Evolutionary conservation across 2,113 vertebrate species (phyloP).

Genomic region (Coreoperca whiteheadi): DNA sequence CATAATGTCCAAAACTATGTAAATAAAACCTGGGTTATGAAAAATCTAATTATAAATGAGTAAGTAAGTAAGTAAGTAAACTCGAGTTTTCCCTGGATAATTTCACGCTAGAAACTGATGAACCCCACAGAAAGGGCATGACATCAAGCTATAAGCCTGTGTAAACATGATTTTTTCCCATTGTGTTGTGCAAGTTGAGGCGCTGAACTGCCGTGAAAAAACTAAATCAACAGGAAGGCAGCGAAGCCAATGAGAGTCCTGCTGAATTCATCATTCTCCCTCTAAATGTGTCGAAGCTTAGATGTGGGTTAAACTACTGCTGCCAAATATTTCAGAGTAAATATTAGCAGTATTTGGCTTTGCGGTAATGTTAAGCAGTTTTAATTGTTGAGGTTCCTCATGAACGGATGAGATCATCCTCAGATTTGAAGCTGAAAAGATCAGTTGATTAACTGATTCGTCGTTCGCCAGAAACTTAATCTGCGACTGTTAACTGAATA

Average conservation of each 20-base stretch:
- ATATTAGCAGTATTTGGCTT: not conserved
- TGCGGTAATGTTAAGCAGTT: not conserved
- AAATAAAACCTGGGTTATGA: not conserved
- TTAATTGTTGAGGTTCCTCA: not conserved
- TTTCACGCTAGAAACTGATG: not conserved
- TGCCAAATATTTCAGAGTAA: not conserved
- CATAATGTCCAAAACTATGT: not conserved
- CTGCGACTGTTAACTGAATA: not conserved
- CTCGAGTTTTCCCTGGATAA: too few relatives aligned
- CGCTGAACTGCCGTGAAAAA: not conserved
- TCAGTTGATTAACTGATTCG: too few relatives aligned
- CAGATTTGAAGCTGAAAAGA: not conserved
- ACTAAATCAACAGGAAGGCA: not conserved
- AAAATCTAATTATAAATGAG: not conserved
- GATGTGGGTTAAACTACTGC: not conserved
- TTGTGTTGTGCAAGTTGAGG: too few relatives aligned
- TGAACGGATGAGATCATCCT: not conserved
- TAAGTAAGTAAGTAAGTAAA: too few relatives aligned
- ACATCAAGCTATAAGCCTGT: not conserved
- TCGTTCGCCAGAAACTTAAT: not conserved
- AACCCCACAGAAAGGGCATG: not conserved
- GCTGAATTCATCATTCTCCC: not conserved
- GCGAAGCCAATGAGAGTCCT: slow-evolving; percentile 1
- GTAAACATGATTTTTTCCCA: too few relatives aligned
- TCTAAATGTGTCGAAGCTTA: not conserved